Percentiles rank a stretch among this genome's conserved stretches.
These are phyloP conservation scores for Sylvietta virens DNA, from an alignment of 2,113 vertebrate species.

Conservation along the genomic window DNA sequence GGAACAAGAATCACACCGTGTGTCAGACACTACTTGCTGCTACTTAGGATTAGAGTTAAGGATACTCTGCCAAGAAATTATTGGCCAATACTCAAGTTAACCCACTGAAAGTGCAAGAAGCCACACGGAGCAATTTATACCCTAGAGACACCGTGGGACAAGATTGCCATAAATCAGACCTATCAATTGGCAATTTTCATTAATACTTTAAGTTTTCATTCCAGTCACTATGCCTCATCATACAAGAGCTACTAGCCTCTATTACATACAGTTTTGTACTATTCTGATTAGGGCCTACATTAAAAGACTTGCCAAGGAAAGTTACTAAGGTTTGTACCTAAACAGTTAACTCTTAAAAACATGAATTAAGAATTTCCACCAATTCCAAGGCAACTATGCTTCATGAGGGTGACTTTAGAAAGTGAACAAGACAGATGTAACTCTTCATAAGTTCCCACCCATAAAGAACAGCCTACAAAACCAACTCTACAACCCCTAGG, in stretches of 20 bases:
- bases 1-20: slow-evolving; percentile 69
- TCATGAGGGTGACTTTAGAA: background rate
- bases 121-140: background rate
- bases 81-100: background rate
- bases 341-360: background rate
- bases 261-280: background rate
- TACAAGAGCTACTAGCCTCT: background rate
- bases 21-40: slow-evolving; percentile 51
- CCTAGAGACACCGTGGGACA: background rate
- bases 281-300: background rate
- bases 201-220: background rate
- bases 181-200: background rate
- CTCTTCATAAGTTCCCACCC: rapidly evolving
- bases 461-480: background rate
- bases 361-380: background rate
- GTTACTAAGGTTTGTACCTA: background rate
- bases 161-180: background rate
- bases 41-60: slow-evolving; percentile 48
- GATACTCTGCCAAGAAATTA: slow-evolving; percentile 36
- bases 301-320: background rate
- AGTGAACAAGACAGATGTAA: background rate
- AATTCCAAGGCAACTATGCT: background rate
- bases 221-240: background rate
- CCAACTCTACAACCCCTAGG: background rate
- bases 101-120: background rate